Conservation (phyloP, 2,797 vertebrate genomes). For the Cirrhinus mrigala region DNA sequence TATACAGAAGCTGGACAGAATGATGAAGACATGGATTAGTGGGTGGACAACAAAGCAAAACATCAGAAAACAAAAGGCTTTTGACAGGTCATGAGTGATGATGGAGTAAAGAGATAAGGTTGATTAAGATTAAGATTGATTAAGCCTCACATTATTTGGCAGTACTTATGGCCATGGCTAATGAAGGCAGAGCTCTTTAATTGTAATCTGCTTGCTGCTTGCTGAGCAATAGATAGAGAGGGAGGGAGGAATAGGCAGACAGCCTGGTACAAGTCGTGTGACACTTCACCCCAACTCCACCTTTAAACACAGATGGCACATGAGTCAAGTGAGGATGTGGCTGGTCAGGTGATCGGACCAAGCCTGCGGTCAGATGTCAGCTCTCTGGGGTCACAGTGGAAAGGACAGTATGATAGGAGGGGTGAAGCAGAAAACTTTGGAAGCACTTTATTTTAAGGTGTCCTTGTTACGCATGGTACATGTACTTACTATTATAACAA, state of each 20-base stretch:
- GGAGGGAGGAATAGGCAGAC: slow-evolving; percentile 49
- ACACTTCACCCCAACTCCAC: slow-evolving; percentile 19
- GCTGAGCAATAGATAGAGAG: slow-evolving; percentile 45
- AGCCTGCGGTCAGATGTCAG: slow-evolving; percentile 21
- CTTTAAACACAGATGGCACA: slow-evolving; percentile 48
- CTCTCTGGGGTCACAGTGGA: not conserved
- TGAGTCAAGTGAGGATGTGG: slow-evolving; percentile 24
- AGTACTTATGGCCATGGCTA: slow-evolving; percentile 44
- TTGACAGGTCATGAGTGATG: not conserved
- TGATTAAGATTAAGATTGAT: slow-evolving; percentile 34
- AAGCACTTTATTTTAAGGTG: too few species aligned
- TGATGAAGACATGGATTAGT: slow-evolving; percentile 47
- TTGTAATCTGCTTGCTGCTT: slow-evolving; percentile 52
- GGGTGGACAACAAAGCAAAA: not conserved
- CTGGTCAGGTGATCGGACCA: slow-evolving; percentile 33
- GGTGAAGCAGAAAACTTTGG: not conserved
- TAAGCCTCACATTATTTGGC: slow-evolving; percentile 45
- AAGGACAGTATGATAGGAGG: not conserved
- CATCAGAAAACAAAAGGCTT: not conserved
- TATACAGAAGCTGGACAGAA: slow-evolving; percentile 30
- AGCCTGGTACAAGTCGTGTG: slow-evolving; percentile 33
- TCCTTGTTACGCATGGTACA: too few species aligned
- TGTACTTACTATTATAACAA: too few species aligned
- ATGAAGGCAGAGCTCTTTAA: slow-evolving; percentile 60
- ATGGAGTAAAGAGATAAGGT: slow-evolving; percentile 35